Conservation (phyloP, 2,888 invertebrate genomes). For the Lochmaea capreae region DNA sequence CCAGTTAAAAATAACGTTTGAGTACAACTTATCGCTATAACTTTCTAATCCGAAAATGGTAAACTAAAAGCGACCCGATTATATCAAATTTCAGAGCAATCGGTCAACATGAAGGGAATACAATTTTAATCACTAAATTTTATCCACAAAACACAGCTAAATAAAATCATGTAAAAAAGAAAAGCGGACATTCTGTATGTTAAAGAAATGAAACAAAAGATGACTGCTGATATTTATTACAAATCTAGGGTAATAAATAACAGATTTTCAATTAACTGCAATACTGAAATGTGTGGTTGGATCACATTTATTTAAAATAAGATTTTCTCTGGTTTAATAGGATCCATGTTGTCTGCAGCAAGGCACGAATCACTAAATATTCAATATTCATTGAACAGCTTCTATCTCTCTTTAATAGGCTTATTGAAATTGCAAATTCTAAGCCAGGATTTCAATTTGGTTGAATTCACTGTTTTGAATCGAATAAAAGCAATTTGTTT, state of each 20-base stretch:
- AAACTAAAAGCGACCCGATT: no score
- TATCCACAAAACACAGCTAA: no score
- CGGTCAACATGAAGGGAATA: no score
- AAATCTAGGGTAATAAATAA: neutral
- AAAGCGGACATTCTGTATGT: neutral
- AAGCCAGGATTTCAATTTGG: neutral
- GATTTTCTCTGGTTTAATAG: neutral
- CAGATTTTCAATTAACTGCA: neutral
- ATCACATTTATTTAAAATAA: neutral
- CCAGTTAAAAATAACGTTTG: no score
- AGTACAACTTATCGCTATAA: no score
- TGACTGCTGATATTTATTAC: neutral
- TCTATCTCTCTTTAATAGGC: slow-evolving; percentile 9
- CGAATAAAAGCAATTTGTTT: neutral
- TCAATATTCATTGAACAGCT: slow-evolving; percentile 11
- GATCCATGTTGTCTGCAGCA: neutral
- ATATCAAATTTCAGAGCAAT: no score
- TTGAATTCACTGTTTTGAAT: neutral
- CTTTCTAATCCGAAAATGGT: no score
- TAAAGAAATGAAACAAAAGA: neutral
- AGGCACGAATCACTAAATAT: neutral
- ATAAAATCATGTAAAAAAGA: no score
- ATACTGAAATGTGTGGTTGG: neutral
- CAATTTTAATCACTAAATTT: no score
- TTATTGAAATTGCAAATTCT: slow-evolving; percentile 14